Conservation (phyloP, 2,888 invertebrate genomes). For the Noctua fimbriata region DNA sequence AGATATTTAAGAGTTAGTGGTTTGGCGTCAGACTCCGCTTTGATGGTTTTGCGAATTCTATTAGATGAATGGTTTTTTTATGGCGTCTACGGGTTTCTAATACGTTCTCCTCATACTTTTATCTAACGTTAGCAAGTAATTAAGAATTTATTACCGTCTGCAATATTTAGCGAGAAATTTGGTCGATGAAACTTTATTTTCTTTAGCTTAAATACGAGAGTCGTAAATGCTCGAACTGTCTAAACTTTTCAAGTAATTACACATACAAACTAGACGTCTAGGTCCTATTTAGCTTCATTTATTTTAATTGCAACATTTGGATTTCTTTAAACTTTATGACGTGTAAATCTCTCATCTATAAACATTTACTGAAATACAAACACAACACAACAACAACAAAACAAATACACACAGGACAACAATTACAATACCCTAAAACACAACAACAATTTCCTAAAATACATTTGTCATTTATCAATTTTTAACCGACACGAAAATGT, state of each 20-base stretch:
- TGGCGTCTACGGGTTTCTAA: neutral
- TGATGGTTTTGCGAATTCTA: slow-evolving; percentile 19
- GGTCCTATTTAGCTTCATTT: neutral
- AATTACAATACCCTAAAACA: no score
- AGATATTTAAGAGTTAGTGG: neutral
- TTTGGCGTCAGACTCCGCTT: slow-evolving; percentile 36
- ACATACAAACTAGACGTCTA: neutral
- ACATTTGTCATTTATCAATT: no score
- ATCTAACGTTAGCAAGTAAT: neutral
- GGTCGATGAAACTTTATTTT: slow-evolving; percentile 6
- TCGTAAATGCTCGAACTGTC: slow-evolving; percentile 17
- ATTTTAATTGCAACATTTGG: neutral
- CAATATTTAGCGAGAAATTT: neutral
- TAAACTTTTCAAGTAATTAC: slow-evolving; percentile 30
- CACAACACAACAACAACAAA: no score
- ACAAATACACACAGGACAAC: no score
- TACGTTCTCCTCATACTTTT: neutral
- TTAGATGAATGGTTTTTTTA: neutral
- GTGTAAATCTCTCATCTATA: no score
- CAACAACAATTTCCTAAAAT: no score
- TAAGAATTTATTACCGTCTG: slow-evolving; percentile 7
- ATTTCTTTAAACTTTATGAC: neutral
- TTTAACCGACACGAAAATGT: neutral
- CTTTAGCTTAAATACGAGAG: slow-evolving; percentile 3
- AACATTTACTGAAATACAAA: neutral